These are phyloP conservation scores for Argopecten irradians DNA, from an alignment of 1,140 invertebrate species.

Conservation along the genomic window DNA sequence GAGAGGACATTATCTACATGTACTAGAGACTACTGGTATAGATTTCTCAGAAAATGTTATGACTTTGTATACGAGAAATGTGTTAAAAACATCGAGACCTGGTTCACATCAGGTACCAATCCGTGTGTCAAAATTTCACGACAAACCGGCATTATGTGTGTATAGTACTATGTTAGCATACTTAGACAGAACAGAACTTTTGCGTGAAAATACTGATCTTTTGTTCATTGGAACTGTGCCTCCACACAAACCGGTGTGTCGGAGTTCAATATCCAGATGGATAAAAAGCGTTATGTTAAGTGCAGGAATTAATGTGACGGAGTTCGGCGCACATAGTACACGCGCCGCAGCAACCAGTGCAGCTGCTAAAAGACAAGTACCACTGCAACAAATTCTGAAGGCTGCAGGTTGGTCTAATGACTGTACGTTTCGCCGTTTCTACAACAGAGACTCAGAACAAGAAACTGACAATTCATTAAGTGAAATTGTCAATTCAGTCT, in stretches of 20 bases:
- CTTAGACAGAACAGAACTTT: slow-evolving; percentile 31
- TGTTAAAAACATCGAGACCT: neutral
- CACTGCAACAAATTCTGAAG: neutral
- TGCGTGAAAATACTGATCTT: neutral
- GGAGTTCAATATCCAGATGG: slow-evolving; percentile 42
- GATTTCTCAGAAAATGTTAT: neutral
- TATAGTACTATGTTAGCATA: neutral
- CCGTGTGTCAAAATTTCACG: neutral
- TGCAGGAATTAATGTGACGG: neutral
- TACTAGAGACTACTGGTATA: too few species aligned
- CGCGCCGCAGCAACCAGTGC: neutral
- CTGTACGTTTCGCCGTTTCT: neutral
- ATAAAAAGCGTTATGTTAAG: slow-evolving; percentile 12
- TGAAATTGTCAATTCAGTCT: too few species aligned
- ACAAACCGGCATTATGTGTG: neutral
- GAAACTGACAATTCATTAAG: too few species aligned
- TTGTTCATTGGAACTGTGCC: slow-evolving; percentile 43
- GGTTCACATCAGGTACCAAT: neutral
- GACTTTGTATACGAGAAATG: neutral
- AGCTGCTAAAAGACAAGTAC: neutral
- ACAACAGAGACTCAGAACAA: neutral
- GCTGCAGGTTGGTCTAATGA: neutral
- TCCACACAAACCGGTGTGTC: slow-evolving; percentile 36
- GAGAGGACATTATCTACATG: too few species aligned
- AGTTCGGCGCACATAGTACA: neutral